A percentile compares a stretch with the other conserved stretches of the same genome.
These are phyloP conservation scores for Folsomia candida DNA, from an alignment of 2,888 invertebrate species.

Conservation along the genomic window DNA sequence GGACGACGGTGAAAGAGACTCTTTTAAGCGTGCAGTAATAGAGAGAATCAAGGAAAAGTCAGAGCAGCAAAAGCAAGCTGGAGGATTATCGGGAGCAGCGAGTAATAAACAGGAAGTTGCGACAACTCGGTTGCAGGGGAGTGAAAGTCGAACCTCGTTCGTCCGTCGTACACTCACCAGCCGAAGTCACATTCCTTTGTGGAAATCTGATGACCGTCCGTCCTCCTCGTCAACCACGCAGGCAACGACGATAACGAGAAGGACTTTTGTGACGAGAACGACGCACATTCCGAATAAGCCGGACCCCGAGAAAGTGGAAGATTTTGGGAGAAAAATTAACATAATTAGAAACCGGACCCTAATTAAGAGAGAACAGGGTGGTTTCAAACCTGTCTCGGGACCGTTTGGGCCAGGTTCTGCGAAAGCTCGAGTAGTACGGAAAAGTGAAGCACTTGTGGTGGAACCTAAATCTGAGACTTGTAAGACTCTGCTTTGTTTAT, in stretches of 20 bases:
- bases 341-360: not conserved
- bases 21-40: not conserved
- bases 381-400: not conserved
- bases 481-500: no score
- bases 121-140: not conserved
- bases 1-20: not conserved
- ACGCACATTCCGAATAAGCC: no score
- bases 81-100: not conserved
- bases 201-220: not conserved
- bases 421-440: not conserved
- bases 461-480: not conserved
- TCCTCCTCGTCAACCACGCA: not conserved
- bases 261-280: not conserved
- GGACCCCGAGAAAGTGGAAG: not conserved
- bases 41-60: no score
- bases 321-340: not conserved
- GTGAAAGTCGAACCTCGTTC: slow-evolving; percentile 19
- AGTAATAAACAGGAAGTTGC: not conserved
- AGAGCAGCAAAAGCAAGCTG: not conserved
- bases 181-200: not conserved
- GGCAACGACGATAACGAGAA: not conserved
- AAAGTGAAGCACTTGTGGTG: not conserved
- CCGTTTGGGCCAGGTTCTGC: not conserved
- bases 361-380: not conserved
- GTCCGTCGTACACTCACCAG: not conserved